phyloP scores from a whole-genome alignment of 2,888 invertebrate species.

The Parapristionchus giblindavisi region DNA sequence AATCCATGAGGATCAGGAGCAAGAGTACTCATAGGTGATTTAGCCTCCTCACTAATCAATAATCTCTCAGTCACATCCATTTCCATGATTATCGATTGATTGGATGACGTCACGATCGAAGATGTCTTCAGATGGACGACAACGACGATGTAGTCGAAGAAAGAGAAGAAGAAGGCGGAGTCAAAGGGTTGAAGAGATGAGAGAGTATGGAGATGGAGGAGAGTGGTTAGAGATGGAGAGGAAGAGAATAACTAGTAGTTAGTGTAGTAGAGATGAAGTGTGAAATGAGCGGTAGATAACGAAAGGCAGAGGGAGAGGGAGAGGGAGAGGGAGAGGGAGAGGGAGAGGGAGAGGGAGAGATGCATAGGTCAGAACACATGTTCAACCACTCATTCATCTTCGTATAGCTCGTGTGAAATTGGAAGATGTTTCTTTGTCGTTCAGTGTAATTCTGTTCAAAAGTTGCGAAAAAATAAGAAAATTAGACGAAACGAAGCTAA shows the following conservation, averaged over 20 bases:
- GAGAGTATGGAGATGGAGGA: background rate
- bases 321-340: constrained; percentile 1
- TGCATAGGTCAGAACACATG: background rate
- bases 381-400: too few species aligned
- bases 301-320: constrained; percentile 9
- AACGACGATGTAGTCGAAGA: background rate
- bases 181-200: background rate
- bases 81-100: constrained; percentile 34
- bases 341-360: background rate
- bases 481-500: too few species aligned
- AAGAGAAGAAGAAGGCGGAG: constrained; percentile 7
- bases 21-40: background rate
- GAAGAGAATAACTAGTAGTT: background rate
- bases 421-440: too few species aligned
- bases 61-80: constrained; percentile 4
- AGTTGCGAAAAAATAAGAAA: too few species aligned
- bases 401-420: too few species aligned
- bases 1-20: constrained; percentile 25
- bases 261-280: background rate
- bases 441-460: too few species aligned
- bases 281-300: constrained; percentile 29
- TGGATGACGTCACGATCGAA: background rate
- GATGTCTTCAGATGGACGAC: background rate
- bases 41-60: constrained; percentile 2
- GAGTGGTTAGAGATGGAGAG: background rate